Conservation (phyloP, 2,888 invertebrate species). For the Dusona sp. region DNA sequence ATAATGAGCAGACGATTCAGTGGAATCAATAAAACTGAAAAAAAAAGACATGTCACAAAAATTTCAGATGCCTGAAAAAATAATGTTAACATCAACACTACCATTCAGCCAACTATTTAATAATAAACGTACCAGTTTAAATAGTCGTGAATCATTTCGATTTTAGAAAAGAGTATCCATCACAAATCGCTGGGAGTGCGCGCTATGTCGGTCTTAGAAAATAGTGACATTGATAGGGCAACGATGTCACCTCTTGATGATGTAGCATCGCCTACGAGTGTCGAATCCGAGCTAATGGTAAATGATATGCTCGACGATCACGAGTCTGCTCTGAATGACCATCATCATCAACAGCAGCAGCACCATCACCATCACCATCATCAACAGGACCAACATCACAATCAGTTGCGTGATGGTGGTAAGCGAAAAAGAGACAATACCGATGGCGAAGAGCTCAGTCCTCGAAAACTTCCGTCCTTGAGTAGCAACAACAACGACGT, state of each 20-base stretch:
- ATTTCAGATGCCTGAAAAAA: neutral
- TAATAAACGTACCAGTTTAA: neutral
- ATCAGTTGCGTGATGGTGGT: slow-evolving; percentile 69
- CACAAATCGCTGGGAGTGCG: neutral
- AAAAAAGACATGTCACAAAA: slow-evolving; percentile 17
- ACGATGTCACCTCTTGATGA: slow-evolving; percentile 83
- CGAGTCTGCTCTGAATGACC: slow-evolving; percentile 73
- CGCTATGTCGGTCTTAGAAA: slow-evolving; percentile 81
- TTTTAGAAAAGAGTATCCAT: neutral
- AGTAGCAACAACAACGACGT: slow-evolving; percentile 82
- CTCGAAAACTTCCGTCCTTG: slow-evolving; percentile 81
- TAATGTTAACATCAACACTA: slow-evolving; percentile 21
- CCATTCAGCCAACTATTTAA: neutral
- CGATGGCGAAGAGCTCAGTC: slow-evolving; percentile 78
- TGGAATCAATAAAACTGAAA: neutral
- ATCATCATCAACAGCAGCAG: slow-evolving; percentile 65
- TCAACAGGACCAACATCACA: slow-evolving; percentile 68
- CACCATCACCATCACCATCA: slow-evolving; percentile 65
- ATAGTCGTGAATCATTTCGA: neutral
- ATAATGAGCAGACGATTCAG: neutral
- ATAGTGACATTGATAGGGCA: slow-evolving; percentile 78
- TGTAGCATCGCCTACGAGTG: slow-evolving; percentile 80
- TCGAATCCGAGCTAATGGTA: slow-evolving; percentile 82
- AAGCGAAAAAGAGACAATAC: slow-evolving; percentile 78
- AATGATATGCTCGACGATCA: slow-evolving; percentile 82